Evolutionary conservation across 2,113 vertebrate species (phyloP), one percentile per base, ranked within the genome.

Genomic region (Scomber japonicus): DNA sequence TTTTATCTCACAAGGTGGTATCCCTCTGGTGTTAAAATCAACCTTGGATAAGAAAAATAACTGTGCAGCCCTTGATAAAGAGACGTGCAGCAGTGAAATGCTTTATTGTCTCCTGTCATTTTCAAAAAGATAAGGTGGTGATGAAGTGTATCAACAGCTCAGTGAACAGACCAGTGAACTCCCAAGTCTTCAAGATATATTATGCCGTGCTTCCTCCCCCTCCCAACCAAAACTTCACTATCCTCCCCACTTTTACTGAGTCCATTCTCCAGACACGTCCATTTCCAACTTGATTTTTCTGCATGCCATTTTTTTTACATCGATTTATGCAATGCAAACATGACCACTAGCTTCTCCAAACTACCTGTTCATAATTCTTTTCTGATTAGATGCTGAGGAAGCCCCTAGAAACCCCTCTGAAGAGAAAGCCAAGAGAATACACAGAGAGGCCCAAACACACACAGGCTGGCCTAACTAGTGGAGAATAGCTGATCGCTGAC

Each of bases 401-500:
- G 80, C 68, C 63, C 69, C 17, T 59, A 46, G 10, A 68, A 63
- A 60, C 53, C 57, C 30, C 71, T 27, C 31, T 53, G 27, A 82
- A 16, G 14, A 62, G 15, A 14, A 27, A 75, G 64, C 50, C 46
- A 74, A 35, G 49, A 62, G 35, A 53, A 73, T 53, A 69, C 45
- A 57, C 48, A 40, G 17, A 48, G n/a, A 63, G 30, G 21, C 67
- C 14, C 30, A 61, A 64, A 68, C 65, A 76, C 72, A 74, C 59
- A 51, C 31, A 73, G 70, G 24, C 44, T 15, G 62, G 83, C 31
- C 60, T 30, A 45, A 55, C 57, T 73, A 30, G 77, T 44, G 35
- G 45, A 74, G 73, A 66, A 93, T 92, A 87, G 78, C 80, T 85
- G 74, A 73, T 54, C n/a, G 48, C 50, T 93, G 88, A 91, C 75